Evolutionary conservation across 2,113 vertebrate genomes (phyloP), one percentile per base, ranked within the genome.

Genomic region (Potamarius usumacintae): DNA sequence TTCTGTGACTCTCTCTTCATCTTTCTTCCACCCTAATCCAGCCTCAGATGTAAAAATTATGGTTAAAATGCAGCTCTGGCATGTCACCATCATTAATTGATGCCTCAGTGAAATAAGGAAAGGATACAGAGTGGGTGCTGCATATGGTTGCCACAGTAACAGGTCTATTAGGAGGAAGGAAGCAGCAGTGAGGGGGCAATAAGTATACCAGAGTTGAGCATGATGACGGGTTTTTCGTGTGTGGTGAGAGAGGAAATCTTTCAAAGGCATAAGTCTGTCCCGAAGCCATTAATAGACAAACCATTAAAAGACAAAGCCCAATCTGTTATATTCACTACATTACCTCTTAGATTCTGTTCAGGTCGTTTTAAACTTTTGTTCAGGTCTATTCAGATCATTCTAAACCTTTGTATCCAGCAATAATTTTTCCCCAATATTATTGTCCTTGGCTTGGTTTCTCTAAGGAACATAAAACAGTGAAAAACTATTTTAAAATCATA

Each of bases 61-160:
- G 48, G 60, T 22, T 71, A 71, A 85, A 65, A 42, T 62, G 55
- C 34, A 27, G 53, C 62, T 84, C 55, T 57, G 76, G 50, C 42
- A 82, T 82, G 52, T 87, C 65, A 72, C 48, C 74, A 69, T 90
- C 76, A 34, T 69, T 85, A 74, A 80, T 63, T 89, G 82, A 82
- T 85, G 87, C 77, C 69, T 87, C 53, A 25, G 84, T 81, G 87
- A 82, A 88, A 81, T 85, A 85, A 74, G 27, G 53, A 87, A 89
- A 89, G 84, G 74, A 50, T 86, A 82, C 58, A 20, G 58, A n/a
- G 7, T 72, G 78, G 25, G 42, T 52, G 58, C 67, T 74, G 50
- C 79, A 82, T 87, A 87, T 89, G 71, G 85, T 90, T 90, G 83
- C 89, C 87, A 85, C 20, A 81, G 89, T 85, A 88, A 89, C 89